Base-by-base conservation (phyloP, 1,140 invertebrate species). In the Helicoverpa armigera region DNA sequence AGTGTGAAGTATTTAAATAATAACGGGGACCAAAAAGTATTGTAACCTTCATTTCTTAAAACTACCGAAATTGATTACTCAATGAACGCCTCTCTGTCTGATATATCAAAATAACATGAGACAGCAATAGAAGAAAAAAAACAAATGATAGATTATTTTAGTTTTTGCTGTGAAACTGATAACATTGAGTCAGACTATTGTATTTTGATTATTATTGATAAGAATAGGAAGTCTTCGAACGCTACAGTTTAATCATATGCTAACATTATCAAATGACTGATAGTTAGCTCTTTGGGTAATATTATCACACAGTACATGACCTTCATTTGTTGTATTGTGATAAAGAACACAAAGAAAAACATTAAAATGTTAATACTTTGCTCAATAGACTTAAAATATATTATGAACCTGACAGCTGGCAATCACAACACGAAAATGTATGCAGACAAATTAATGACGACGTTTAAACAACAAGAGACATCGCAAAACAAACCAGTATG, bases 401-500 rank as follows among this genome's bases (percentile, higher is more conserved):
- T 53, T 13, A 53, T 9, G 29, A 70, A 29, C 31, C 11, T 67
- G 63, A 72, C 48, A 51, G 69, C 18, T 54, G 23, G 18, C 50
- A 54, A 54, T 54, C 69, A 72, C 29, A 11, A 65, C 7, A 65
- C 13, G 53, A 29, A 29, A 70, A 53, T 5, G 12, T 14, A 54
- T 23, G 18, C 11, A 65, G n/a, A 43, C 14, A 54, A 23, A 54
- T 29, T 72, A 31, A 14, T 31, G 50, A 53, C 50, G 69, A 54
- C 13, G 50, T 70, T 13, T 72, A 13, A 31, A 70, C 5, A 70
- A 70, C 35, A 53, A 50, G 16, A 72, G 69, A 72, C 50, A 23
- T 53, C 69, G 69, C 69, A 72, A 72, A 54, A 72, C 48, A 72
- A 72, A 72, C 69, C 69, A 54, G 69, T 53, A 14, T 54, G 5